phyloP scores from a whole-genome alignment of 2,113 vertebrate genomes.

The Aegypius monachus region DNA sequence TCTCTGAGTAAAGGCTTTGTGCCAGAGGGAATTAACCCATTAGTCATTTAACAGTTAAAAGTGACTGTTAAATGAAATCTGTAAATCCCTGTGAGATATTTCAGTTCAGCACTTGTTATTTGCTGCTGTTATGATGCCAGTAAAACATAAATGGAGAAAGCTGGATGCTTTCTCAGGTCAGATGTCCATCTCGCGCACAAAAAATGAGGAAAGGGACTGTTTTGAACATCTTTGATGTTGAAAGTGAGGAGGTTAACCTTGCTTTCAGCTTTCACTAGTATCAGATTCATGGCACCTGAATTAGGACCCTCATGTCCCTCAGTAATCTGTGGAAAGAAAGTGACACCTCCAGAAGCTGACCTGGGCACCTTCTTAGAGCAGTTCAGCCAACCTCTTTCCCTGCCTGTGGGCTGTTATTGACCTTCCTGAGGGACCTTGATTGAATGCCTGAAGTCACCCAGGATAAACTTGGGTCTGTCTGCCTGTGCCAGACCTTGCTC shows the following conservation, averaged over 20 bases:
- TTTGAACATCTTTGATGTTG: background rate
- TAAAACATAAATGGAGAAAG: background rate
- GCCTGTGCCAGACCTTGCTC: background rate
- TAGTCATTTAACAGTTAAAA: conserved; percentile 44
- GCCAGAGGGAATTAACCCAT: conserved; percentile 30
- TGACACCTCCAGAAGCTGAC: background rate
- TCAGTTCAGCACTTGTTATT: background rate
- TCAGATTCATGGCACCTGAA: background rate
- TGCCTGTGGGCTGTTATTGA: background rate
- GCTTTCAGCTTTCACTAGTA: background rate
- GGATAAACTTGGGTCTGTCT: background rate
- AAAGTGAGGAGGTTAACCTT: background rate
- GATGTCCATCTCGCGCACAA: background rate
- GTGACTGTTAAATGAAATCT: background rate
- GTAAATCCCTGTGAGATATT: background rate
- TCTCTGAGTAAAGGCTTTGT: background rate
- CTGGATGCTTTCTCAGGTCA: background rate
- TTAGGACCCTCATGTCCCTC: background rate
- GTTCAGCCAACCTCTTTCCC: background rate
- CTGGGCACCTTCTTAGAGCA: background rate
- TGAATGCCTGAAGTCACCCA: background rate
- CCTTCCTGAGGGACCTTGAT: background rate
- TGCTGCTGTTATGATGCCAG: background rate
- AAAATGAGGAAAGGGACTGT: background rate
- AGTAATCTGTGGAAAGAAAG: background rate